A percentile compares a stretch with the other conserved stretches of the same genome.
Evolutionary conservation across 2,888 invertebrate genomes (phyloP).

Genomic region (Yponomeuta sedellus): DNA sequence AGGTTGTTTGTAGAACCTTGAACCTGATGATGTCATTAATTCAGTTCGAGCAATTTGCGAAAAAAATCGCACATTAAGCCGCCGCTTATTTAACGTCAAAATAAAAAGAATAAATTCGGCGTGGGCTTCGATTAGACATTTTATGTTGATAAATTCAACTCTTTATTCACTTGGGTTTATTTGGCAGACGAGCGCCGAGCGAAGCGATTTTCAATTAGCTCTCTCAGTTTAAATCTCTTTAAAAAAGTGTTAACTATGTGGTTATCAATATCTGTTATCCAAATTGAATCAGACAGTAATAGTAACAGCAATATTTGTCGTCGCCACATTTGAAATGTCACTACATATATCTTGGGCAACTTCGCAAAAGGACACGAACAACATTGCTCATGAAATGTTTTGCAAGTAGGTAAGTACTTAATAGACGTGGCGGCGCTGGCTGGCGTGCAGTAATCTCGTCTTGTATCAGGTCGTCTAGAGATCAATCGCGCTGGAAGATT

Average conservation of each 20-base stretch:
- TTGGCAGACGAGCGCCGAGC: not conserved
- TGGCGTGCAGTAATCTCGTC: not conserved
- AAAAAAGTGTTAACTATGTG: too few species aligned
- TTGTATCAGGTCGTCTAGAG: constrained; percentile 22
- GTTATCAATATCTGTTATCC: not conserved
- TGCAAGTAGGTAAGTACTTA: not conserved
- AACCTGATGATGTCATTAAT: not conserved
- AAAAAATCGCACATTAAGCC: not conserved
- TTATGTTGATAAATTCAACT: not conserved
- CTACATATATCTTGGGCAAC: not conserved
- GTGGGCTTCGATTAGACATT: not conserved
- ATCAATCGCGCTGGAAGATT: constrained; percentile 10
- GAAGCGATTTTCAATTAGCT: not conserved
- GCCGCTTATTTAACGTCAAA: not conserved
- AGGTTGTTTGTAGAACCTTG: not conserved
- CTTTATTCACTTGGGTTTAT: not conserved
- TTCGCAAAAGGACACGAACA: not conserved
- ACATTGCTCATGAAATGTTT: not conserved
- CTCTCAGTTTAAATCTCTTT: not conserved
- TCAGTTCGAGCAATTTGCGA: not conserved
- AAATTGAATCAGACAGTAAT: not conserved
- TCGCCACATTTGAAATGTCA: not conserved
- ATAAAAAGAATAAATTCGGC: not conserved
- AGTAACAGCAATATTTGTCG: not conserved
- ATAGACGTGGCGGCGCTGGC: not conserved